Evolutionary conservation across 2,888 invertebrate species (phyloP).

Genomic region (Xylota sylvarum): DNA sequence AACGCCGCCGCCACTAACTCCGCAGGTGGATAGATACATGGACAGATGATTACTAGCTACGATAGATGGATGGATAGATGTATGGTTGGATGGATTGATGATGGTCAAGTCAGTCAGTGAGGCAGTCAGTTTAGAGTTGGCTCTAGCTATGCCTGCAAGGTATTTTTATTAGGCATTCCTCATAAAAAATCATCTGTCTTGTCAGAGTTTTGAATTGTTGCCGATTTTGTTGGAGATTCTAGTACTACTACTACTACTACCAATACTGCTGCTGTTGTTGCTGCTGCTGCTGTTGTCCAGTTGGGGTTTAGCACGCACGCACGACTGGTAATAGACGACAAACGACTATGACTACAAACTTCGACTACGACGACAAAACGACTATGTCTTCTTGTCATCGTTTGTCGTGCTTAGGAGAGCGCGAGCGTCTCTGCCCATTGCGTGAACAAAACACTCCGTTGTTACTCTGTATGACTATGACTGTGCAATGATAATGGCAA

Average conservation of each 20-base stretch:
- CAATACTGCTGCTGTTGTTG: no score
- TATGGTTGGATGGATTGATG: constrained; percentile 72
- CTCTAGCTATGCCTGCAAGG: constrained; percentile 66
- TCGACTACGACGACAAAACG: constrained; percentile 5
- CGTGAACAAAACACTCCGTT: constrained; percentile 69
- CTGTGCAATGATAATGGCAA: constrained; percentile 19
- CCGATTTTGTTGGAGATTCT: constrained; percentile 60
- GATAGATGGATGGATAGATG: constrained; percentile 54
- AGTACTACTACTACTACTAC: background rate
- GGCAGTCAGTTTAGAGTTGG: constrained; percentile 60
- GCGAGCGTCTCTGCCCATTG: constrained; percentile 46
- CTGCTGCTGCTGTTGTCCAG: background rate
- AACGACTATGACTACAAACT: constrained; percentile 28
- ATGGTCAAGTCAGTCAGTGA: constrained; percentile 75
- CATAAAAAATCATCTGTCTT: constrained; percentile 75
- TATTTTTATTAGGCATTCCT: constrained; percentile 76
- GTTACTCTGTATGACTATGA: constrained; percentile 2
- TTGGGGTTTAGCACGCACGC: constrained; percentile 33
- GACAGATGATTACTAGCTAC: constrained; percentile 68
- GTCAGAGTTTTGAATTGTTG: constrained; percentile 75
- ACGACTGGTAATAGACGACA: constrained; percentile 67
- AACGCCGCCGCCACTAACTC: constrained; percentile 51
- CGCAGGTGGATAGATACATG: constrained; percentile 68
- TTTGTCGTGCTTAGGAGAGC: constrained; percentile 60
- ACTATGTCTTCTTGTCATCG: constrained; percentile 71